Base-by-base conservation (phyloP, 2,113 vertebrate genomes). In the Melospiza melodia region DNA sequence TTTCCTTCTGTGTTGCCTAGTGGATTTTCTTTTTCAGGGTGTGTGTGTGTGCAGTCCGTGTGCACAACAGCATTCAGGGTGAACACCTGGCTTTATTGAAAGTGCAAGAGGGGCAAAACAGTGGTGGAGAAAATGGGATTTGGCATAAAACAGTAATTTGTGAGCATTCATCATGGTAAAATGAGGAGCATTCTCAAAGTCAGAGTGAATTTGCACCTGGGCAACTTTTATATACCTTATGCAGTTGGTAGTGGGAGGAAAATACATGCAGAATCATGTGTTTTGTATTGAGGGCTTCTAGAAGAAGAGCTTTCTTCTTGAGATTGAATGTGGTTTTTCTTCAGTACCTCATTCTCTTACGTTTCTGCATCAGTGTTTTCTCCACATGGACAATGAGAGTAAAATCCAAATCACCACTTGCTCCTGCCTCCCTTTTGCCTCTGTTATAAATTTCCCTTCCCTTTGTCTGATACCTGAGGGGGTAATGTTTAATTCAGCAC, bases 131-230 rank as follows among this genome's bases (percentile, higher is more conserved):
- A 90, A 71, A 59, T 8, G 63, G 63, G 19, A 61, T 86, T 37
- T 84, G 44, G 65, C 82, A 74, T 83, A 67, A 86, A 93, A 1
- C 14, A 71, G 63, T 88, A 65, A 86, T 88, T 71, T 84, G 22
- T 93, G 90, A 63, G 19, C 71, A 88, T 94, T 95, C 20, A 54
- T 95, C 84, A 77, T 15, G 33, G 55, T 83, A 67, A 83, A 91
- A 83, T 31, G 39, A 89, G 73, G 52, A 82, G 10, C 33, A 19
- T 69, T 88, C 51, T 83, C 67, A 71, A 90, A 81, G 75, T 89
- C 90, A 80, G 74, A 85, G 11, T 76, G 72, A 74, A 86, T 86
- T 59, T 54, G 75, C 72, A 87, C 51, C 87, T 91, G 93, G 21
- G 23, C 30, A 69, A 35, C 21, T 80, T 89, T 57, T 46, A 27